Conservation (phyloP, 64 coral and sea anemone species). For the Porites lutea region DNA sequence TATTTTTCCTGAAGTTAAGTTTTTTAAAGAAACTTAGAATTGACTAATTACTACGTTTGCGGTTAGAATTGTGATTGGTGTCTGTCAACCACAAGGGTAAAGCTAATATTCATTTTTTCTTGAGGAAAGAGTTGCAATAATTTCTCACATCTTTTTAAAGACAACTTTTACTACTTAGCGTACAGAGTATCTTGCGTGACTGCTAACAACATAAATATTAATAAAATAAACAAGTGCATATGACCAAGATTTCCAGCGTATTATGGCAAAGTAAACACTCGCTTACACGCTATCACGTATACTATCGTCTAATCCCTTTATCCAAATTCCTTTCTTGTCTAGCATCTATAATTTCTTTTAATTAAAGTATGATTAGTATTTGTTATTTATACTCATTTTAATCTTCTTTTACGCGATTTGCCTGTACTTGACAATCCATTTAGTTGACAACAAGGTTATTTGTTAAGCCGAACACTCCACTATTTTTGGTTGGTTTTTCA, state of each 20-base stretch:
- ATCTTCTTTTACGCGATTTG: conserved; percentile 1
- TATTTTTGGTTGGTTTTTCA: background rate
- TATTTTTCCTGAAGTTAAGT: too few species aligned
- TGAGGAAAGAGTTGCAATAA: background rate
- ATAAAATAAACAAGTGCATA: conserved; percentile 11
- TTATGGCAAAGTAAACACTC: conserved; percentile 29
- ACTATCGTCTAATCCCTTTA: conserved; percentile 15
- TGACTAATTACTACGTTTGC: too few species aligned
- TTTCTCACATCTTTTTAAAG: too few species aligned
- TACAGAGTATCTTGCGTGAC: background rate
- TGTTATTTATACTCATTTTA: conserved; percentile 16
- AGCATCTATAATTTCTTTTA: conserved; percentile 16
- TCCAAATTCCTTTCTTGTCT: background rate
- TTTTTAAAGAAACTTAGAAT: too few species aligned
- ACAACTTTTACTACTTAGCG: too few species aligned
- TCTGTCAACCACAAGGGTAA: too few species aligned
- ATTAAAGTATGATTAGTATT: background rate
- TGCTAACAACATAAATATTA: background rate
- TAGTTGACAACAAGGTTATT: conserved; percentile 4
- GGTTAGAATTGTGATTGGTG: too few species aligned
- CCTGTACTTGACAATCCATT: background rate
- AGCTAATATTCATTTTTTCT: background rate
- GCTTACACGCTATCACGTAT: conserved; percentile 33
- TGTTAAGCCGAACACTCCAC: background rate
- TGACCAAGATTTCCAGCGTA: background rate